Evolutionary conservation across 2,797 vertebrate species (phyloP).

Genomic region (Naso thynnoides): DNA sequence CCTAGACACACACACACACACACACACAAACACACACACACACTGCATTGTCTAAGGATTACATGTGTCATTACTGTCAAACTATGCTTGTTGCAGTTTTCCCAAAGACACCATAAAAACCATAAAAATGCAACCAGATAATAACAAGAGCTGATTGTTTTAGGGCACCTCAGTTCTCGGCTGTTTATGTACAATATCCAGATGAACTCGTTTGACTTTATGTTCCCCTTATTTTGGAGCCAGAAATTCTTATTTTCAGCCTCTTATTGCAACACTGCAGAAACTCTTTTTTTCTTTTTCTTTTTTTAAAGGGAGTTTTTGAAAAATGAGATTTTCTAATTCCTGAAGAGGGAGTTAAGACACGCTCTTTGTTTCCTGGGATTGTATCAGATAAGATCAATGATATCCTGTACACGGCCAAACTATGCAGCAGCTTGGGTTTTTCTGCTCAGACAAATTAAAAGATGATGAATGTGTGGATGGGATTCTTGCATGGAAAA

Average conservation of each 20-base stretch:
- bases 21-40: background rate
- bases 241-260: background rate
- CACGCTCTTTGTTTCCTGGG: background rate
- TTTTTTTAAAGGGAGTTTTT: background rate
- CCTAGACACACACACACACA: slow-evolving; percentile 4
- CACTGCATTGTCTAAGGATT: slow-evolving; percentile 21
- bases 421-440: slow-evolving; percentile 9
- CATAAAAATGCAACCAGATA: background rate
- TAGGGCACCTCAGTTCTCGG: background rate
- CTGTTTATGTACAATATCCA: background rate
- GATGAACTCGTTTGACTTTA: slow-evolving; percentile 7
- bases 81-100: slow-evolving; percentile 1
- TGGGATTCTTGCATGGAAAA: slow-evolving; percentile 17
- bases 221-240: slow-evolving; percentile 3
- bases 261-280: slow-evolving; percentile 22
- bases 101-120: slow-evolving; percentile 13
- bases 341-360: slow-evolving; percentile 2
- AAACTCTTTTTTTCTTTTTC: too few species aligned
- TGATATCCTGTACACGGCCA: slow-evolving; percentile 12
- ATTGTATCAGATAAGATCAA: slow-evolving; percentile 17
- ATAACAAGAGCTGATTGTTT: background rate
- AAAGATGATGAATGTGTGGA: slow-evolving; percentile 22
- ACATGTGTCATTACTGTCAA: slow-evolving; percentile 22
- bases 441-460: slow-evolving; percentile 54
- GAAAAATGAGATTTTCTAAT: slow-evolving; percentile 9